Base-by-base conservation (phyloP, 2,797 vertebrate genomes). In the Acrossocheilus wenchowensis region DNA sequence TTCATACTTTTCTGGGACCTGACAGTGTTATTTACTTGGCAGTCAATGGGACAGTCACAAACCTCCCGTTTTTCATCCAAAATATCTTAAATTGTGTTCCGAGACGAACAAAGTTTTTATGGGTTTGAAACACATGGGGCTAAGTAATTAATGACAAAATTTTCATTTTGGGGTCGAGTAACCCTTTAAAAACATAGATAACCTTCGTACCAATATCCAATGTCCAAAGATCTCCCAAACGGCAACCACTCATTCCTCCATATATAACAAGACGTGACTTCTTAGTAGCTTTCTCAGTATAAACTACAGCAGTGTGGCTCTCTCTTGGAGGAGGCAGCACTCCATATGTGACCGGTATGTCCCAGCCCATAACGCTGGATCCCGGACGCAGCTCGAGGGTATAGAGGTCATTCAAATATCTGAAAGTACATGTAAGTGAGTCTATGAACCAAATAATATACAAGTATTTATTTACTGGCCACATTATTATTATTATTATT, bases 241-340 rank as follows among this genome's bases (percentile, higher is more conserved):
- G 96, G 84, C 98, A 99, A 84, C 98, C 98, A 41, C 98, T 99
- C 98, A 99, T 98, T 17, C 98, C 98, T 5, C 98, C 98, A 2
- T 99, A 99, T 89, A 99, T 97, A 82, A 98, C 96, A 66, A 98
- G 93, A 50, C 96, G 96, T 75, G 97, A 97, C 89, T 97, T 97
- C 91, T 97, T 97, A 87, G 93, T 96, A 4, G 95, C 95, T 87
- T 96, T 97, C 88, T 98, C 97, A 17, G 97, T 97, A 94, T 98
- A 98, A n/a, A 99, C 97, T 89, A 99, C 98, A 36, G 98, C 98
- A 2, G 98, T 99, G 94, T 99, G 98, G 72, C 97, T 98, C 90
- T 99, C 98, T 0, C 98, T 96, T 0, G 98, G 97, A 1, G 98
- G 98, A 0, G 98, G 98, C 87, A 98, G 91, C 69, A 97, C 97